Evolutionary conservation across 2,888 invertebrate species (phyloP).

Genomic region (Athrips mouffetella): DNA sequence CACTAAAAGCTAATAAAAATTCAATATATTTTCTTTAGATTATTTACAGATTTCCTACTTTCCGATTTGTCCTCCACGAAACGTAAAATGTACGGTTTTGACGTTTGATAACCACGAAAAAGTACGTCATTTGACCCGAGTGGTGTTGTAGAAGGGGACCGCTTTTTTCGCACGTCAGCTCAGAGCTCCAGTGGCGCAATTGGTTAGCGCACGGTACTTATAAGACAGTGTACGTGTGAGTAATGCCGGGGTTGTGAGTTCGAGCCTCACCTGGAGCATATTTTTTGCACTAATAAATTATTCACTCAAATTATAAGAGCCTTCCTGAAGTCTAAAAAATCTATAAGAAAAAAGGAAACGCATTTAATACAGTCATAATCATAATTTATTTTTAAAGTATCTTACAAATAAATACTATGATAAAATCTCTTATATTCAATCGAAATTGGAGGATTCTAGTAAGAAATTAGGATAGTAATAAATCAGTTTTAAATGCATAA

Average conservation of each 20-base stretch:
- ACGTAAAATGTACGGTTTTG: slow-evolving; percentile 38
- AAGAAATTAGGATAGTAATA: no score
- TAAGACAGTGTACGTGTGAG: slow-evolving; percentile 97
- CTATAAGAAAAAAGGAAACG: neutral
- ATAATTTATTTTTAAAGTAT: no score
- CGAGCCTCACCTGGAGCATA: slow-evolving; percentile 99
- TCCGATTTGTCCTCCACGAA: slow-evolving; percentile 25
- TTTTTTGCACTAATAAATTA: no score
- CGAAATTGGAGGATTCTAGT: no score
- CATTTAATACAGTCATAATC: neutral
- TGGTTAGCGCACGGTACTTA: slow-evolving; percentile 99
- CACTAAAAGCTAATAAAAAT: slow-evolving; percentile 7
- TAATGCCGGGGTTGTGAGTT: slow-evolving; percentile 99
- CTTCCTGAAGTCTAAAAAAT: neutral
- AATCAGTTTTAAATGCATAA: no score
- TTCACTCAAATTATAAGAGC: no score
- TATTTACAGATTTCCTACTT: slow-evolving; percentile 22
- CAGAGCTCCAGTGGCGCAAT: slow-evolving; percentile 98
- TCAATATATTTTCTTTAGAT: slow-evolving; percentile 8
- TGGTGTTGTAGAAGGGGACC: slow-evolving; percentile 30
- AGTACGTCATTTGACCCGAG: slow-evolving; percentile 54
- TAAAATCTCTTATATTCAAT: no score
- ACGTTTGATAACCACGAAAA: slow-evolving; percentile 45
- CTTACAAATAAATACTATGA: no score
- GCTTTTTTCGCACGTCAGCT: slow-evolving; percentile 38